Base-by-base conservation (phyloP, 1,140 invertebrate species). In the Calliopsis andreniformis region DNA sequence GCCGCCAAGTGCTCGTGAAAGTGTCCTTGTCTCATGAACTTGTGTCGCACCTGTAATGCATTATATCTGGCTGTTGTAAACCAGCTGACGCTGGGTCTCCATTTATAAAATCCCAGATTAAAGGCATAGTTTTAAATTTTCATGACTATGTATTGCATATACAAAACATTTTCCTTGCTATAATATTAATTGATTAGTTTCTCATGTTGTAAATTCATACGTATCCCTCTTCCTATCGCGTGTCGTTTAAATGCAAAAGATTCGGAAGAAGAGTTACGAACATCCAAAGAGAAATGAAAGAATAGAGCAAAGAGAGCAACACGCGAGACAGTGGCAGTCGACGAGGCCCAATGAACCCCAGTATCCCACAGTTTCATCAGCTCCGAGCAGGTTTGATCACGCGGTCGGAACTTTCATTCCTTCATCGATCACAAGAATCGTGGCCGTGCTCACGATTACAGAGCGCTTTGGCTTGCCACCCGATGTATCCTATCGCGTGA, bases 21-120 rank as follows among this genome's bases (percentile, higher is more conserved):
- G 89, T 85, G 89, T 85, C 87, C 89, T 90, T 89, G 89, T 84
- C 80, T 76, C 80, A 85, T 90, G 88, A 89, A 89, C 88, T 89
- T 89, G 85, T 58, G 47, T 25, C 32, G 77, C 25, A 45, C 14
- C 63, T 59, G 70, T 83, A 83, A 79, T 82, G 80, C 76, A 70
- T 70, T 45, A 51, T 71, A 68, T 49, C 66, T 35, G 71, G 71
- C 47, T 63, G 66, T 67, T 68, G 61, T 68, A 56, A 47, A 32
- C 51, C 20, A 69, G 63, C 20, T 58, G 73, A 51, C 45, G 47
- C 12, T 18, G 18, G 30, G 12, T 20, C 10, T n/a, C 18, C 58
- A 0, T 63, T 20, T 62, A 49, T 20, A 20, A 63, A 3, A 39
- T 42, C 35, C 23, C n/a, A n/a, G 12, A 18, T 23, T 30, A 6